phyloP scores from a whole-genome alignment of 2,888 invertebrate genomes.

The Trichacis sp. region DNA sequence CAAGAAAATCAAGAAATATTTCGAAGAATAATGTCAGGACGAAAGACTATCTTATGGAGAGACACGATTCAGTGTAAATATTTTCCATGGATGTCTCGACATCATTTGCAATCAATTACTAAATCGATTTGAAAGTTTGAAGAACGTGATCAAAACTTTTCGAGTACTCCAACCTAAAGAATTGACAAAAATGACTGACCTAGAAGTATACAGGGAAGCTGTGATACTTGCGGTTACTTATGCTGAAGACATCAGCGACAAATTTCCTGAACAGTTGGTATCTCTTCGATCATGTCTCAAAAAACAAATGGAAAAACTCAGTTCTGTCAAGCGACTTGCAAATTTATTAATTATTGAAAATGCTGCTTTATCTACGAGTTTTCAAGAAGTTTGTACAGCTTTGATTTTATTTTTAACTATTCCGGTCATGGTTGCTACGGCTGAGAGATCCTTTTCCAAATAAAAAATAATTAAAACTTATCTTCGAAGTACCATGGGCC shows the following conservation, averaged over 20 bases:
- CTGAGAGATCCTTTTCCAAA: no score
- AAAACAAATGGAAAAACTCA: conserved; percentile 18
- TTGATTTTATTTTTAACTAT: no score
- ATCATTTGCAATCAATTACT: no score
- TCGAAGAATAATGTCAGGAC: conserved; percentile 27
- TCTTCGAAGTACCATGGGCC: no score
- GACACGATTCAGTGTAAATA: no score
- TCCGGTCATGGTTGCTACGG: no score
- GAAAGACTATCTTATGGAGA: conserved; percentile 14
- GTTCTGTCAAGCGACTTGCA: conserved; percentile 16
- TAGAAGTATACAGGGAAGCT: conserved; percentile 35
- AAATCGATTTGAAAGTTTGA: background rate
- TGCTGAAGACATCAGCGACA: background rate
- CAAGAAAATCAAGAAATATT: conserved; percentile 12
- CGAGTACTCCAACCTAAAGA: background rate
- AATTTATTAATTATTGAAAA: conserved; percentile 23
- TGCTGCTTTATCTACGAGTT: no score
- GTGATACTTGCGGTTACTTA: no score
- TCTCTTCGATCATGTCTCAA: conserved; percentile 22
- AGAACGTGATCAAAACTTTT: background rate
- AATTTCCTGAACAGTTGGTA: conserved; percentile 12
- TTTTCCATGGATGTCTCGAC: no score
- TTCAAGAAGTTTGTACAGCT: no score
- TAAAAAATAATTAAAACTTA: no score
- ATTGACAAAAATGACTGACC: background rate